Evolutionary conservation across 2,888 invertebrate species (phyloP), one percentile per base, ranked within the genome.

Genomic region (Napeogenes inachia): DNA sequence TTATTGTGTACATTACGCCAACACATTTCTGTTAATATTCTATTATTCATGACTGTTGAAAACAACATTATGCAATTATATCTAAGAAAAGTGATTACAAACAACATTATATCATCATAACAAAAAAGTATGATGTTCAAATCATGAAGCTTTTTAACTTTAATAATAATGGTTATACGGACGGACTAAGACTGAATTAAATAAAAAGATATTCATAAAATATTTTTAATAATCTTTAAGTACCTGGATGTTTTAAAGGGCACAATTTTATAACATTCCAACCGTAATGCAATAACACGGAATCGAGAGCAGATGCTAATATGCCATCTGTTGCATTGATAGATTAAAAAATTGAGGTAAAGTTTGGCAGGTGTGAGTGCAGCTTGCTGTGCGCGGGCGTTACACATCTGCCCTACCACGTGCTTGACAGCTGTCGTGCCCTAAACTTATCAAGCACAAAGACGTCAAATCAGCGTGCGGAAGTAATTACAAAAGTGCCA

Each of bases 381-480:
- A 89, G 89, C 89, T 89, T 89, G 88, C 79, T 67, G 77, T 79
- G 82, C 82, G 87, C 84, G 81, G 85, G 85, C 75, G 86, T 74
- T 76, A 67, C 88, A 89, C 88, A 89, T 85, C 89, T 89, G 89
- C 80, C 75, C 65, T 65, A 69, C 80, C 89, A 89, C 90, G 89
- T 89, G 89, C 89, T 82, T 58, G 62, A 73, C 89, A 89, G 85
- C 89, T 89, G 89, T 79, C 82, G 72, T 74, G 79, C 81, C 82
- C 80, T 59, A 63, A 72, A 70, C 47, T 50, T 50, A 47, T 68
- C 62, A 63, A 63, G 65, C 42, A 42, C 42, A 42, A 30, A 50
- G 30, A 30, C 21, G 12, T 30, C 10, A 50, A 50, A 50, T 50
- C 50, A 30, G 30, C 47, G 10, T 42, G 47, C 30, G 4, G 50